Conservation (phyloP, 2,888 invertebrate species). For the Dryocosmus kuriphilus region DNA sequence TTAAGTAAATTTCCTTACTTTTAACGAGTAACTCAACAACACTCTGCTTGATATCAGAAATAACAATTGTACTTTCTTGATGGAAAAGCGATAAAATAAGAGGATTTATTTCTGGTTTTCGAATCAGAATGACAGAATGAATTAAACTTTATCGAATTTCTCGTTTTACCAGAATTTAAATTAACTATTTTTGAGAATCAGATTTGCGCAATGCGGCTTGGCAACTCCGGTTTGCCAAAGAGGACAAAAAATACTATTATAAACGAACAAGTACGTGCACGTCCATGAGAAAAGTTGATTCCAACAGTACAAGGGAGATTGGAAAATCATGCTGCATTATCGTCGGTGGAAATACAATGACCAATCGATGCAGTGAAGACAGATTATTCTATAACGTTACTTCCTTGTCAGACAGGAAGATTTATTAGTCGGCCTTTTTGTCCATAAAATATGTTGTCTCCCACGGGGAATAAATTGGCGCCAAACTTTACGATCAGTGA, state of each 20-base stretch:
- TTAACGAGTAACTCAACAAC: too few relatives aligned
- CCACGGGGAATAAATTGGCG: conserved; percentile 9
- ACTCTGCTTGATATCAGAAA: too few relatives aligned
- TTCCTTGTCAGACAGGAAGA: conserved; percentile 31
- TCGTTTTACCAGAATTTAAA: conserved; percentile 49
- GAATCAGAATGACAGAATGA: background rate
- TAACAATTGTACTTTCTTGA: too few relatives aligned
- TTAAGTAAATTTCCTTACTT: too few relatives aligned
- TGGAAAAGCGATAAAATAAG: background rate
- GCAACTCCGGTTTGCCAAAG: conserved; percentile 8
- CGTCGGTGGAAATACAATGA: conserved; percentile 8
- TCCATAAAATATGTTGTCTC: conserved; percentile 21
- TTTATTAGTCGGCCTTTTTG: conserved; percentile 23
- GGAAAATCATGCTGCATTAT: conserved; percentile 31
- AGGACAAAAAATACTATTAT: background rate
- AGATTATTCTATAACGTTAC: conserved; percentile 31
- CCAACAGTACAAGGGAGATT: conserved; percentile 28
- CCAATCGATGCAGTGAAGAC: background rate
- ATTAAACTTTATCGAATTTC: background rate
- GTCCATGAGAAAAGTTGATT: conserved; percentile 1
- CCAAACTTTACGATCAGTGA: conserved; percentile 16
- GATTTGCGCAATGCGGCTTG: conserved; percentile 48
- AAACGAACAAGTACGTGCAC: background rate
- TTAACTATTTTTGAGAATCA: conserved; percentile 53
- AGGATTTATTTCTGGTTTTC: background rate